Evolutionary conservation across 2,797 vertebrate genomes (phyloP).

Genomic region (Macroramphosus scolopax): DNA sequence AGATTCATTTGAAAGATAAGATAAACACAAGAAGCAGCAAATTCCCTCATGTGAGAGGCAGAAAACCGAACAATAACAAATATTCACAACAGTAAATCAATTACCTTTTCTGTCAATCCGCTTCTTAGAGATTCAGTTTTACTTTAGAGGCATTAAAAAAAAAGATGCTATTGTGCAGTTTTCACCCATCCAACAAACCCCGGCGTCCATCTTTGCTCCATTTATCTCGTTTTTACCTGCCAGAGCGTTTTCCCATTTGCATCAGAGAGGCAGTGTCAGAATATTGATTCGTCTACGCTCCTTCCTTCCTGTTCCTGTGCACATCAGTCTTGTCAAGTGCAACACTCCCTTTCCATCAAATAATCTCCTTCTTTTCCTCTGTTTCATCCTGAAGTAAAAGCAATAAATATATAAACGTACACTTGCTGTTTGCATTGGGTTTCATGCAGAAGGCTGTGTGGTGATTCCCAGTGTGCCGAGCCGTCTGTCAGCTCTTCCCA

Average conservation of each 20-base stretch:
- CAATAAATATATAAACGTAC: background rate
- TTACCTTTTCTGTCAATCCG: too few species aligned
- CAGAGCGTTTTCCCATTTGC: conserved; percentile 19
- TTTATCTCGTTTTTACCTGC: conserved; percentile 24
- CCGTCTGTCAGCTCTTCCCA: too few species aligned
- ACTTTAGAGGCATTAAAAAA: background rate
- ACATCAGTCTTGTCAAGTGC: too few species aligned
- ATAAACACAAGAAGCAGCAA: too few species aligned
- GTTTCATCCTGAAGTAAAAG: conserved; percentile 2
- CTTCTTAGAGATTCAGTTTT: background rate
- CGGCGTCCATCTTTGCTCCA: background rate
- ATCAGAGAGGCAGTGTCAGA: conserved; percentile 9
- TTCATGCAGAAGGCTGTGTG: background rate
- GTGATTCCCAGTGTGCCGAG: conserved; percentile 12
- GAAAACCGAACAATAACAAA: too few species aligned
- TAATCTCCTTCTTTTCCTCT: background rate
- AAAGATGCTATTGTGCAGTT: background rate
- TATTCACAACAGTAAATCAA: too few species aligned
- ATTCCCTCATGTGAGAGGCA: too few species aligned
- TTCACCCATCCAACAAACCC: background rate
- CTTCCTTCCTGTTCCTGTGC: background rate
- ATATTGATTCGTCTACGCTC: conserved; percentile 23
- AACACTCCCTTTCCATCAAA: conserved; percentile 8
- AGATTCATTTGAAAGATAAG: too few species aligned
- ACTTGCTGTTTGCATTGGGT: background rate